Conservation (phyloP, 2,888 invertebrate genomes). For the Hemaris fuciformis region DNA sequence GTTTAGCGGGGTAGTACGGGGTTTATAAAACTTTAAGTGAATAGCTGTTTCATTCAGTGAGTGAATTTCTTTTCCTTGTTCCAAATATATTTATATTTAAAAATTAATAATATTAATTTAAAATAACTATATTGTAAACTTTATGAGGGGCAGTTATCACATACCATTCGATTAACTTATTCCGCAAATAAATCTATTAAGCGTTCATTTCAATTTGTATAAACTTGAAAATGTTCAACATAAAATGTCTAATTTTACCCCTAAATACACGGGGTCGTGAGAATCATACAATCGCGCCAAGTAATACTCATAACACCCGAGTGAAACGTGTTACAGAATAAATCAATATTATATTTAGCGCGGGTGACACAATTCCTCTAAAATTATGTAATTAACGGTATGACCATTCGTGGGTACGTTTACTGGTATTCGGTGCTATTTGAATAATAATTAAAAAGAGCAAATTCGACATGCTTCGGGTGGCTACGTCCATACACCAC, state of each 20-base stretch:
- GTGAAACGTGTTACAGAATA: slow-evolving; percentile 44
- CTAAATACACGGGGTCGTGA: background rate
- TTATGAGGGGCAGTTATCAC: no score
- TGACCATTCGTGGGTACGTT: slow-evolving; percentile 12
- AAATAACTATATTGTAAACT: no score
- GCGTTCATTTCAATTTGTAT: background rate
- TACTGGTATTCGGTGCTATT: slow-evolving; percentile 41
- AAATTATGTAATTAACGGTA: slow-evolving; percentile 44
- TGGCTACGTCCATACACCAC: background rate
- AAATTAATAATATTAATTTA: no score
- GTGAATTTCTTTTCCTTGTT: no score
- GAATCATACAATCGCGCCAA: background rate
- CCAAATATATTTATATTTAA: no score
- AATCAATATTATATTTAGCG: slow-evolving; percentile 32
- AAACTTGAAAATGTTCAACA: background rate
- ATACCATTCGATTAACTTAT: no score
- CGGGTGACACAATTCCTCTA: slow-evolving; percentile 44
- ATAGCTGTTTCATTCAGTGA: no score
- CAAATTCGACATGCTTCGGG: slow-evolving; percentile 42
- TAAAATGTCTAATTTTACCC: background rate
- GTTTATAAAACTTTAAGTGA: no score
- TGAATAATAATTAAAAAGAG: slow-evolving; percentile 57
- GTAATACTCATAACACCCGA: slow-evolving; percentile 12
- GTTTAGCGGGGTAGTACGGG: no score
- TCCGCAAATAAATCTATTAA: no score